These are phyloP conservation scores for Eulithis prunata DNA, from an alignment of 2,888 invertebrate genomes.

Conservation along the genomic window DNA sequence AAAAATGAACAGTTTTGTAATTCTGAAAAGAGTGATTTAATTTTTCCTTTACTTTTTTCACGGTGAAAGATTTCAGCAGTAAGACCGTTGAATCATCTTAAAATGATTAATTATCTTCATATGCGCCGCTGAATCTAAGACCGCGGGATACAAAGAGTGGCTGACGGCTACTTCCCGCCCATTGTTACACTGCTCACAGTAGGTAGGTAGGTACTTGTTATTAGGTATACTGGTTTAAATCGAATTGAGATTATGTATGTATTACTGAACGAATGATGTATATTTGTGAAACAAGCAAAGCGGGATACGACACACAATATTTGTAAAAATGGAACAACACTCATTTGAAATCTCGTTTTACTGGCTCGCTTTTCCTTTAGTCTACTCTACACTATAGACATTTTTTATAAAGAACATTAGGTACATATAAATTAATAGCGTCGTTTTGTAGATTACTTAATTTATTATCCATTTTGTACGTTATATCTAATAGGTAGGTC, in stretches of 20 bases:
- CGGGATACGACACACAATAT: too few species aligned
- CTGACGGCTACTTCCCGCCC: slow-evolving; percentile 67
- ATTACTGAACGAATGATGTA: slow-evolving; percentile 3
- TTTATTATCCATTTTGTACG: too few species aligned
- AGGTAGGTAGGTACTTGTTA: slow-evolving; percentile 37
- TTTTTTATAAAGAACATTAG: too few species aligned
- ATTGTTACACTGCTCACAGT: slow-evolving; percentile 56
- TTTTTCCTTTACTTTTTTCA: not conserved
- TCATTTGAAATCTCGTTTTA: too few species aligned
- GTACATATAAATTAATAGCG: too few species aligned
- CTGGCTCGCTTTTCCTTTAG: too few species aligned
- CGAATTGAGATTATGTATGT: slow-evolving; percentile 18
- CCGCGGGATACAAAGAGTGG: slow-evolving; percentile 33
- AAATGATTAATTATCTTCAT: slow-evolving; percentile 24
- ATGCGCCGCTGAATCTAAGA: slow-evolving; percentile 32
- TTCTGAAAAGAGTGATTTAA: too few species aligned
- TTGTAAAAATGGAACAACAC: too few species aligned
- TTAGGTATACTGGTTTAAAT: slow-evolving; percentile 25
- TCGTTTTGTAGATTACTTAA: too few species aligned
- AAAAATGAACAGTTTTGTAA: too few species aligned
- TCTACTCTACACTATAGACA: too few species aligned
- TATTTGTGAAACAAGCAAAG: slow-evolving; percentile 8
- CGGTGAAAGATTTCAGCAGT: not conserved
- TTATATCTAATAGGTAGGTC: too few species aligned
- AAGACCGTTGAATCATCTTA: slow-evolving; percentile 7